Base-by-base conservation (phyloP, 1,140 invertebrate genomes). In the Acromyrmex charruanus region DNA sequence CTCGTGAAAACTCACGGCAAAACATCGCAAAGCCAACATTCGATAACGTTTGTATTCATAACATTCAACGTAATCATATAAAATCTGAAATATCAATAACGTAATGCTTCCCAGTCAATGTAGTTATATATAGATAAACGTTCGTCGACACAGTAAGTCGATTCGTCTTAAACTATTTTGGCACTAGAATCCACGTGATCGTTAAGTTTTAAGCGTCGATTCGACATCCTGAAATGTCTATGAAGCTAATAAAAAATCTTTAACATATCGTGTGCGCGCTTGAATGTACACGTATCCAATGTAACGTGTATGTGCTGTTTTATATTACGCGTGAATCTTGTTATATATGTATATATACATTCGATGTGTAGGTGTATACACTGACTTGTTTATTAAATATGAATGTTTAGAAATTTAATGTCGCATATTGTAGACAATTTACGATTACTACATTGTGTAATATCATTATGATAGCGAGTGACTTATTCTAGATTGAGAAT, bases 81-180 rank as follows among this genome's bases (percentile, higher is more conserved):
- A 94, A 94, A 94, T 94, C 82, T 94, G 91, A 91, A 93, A 91
- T 90, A 88, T 92, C 71, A 77, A 86, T 94, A 94, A 93, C 92
- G 80, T 77, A 92, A 89, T 85, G 84, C 89, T 86, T 89, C 77
- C 77, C 85, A 88, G 72, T 87, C 66, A 90, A 91, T 85, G 53
- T 87, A 90, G 69, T 84, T 75, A 49, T 63, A 79, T 75, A 86
- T 53, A 51, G 71, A 61, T 75, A 90, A 87, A 87, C 77, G 63
- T 80, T 88, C 85, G 63, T 88, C 85, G 85, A 44, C 49, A 71
- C 55, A 44, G 25, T 55, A 44, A 69, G 25, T 68, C 66, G 66
- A 69, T 49, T 51, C 66, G 79, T 77, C 89, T 93, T 92, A 93
- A 93, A 93, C 91, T 93, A 93, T 93, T 93, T 93, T 93, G 93